Conservation (phyloP, 2,797 vertebrate species). For the Myotis daubentonii region DNA sequence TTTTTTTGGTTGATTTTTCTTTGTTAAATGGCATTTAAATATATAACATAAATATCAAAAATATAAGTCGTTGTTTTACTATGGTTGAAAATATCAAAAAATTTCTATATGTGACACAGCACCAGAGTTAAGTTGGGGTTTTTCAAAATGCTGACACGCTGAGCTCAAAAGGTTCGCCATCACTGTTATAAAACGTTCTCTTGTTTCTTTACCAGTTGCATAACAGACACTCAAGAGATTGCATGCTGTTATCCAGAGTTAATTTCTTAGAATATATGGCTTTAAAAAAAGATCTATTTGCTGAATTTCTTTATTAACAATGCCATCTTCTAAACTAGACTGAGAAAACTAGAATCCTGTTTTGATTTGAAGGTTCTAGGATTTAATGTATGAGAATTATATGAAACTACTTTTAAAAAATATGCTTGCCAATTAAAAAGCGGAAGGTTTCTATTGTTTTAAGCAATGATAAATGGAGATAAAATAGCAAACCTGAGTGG, state of each 20-base stretch:
- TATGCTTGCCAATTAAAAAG: slow-evolving; percentile 6
- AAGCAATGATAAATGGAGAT: not conserved
- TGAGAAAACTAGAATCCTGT: not conserved
- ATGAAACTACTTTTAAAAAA: slow-evolving; percentile 1
- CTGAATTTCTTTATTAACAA: slow-evolving; percentile 8
- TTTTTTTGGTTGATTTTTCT: too few species aligned
- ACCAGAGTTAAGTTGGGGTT: too few species aligned
- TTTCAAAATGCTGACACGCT: too few species aligned
- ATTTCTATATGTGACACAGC: too few species aligned
- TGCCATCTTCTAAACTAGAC: not conserved
- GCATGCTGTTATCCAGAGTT: not conserved
- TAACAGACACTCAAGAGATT: not conserved
- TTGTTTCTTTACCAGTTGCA: slow-evolving; percentile 3
- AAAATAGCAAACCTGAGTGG: slow-evolving; percentile 28
- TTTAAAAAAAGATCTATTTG: slow-evolving; percentile 33
- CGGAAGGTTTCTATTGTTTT: slow-evolving; percentile 4
- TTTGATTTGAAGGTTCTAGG: slow-evolving; percentile 40
- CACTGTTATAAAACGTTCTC: not conserved
- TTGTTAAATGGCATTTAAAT: too few species aligned
- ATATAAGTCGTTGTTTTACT: too few species aligned
- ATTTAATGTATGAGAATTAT: slow-evolving; percentile 33
- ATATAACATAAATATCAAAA: too few species aligned
- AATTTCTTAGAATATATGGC: not conserved
- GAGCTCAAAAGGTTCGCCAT: too few species aligned
- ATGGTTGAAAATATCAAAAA: too few species aligned